These are phyloP conservation scores for Carcharodon carcharias DNA, from an alignment of 2,797 vertebrate genomes.

Conservation along the genomic window DNA sequence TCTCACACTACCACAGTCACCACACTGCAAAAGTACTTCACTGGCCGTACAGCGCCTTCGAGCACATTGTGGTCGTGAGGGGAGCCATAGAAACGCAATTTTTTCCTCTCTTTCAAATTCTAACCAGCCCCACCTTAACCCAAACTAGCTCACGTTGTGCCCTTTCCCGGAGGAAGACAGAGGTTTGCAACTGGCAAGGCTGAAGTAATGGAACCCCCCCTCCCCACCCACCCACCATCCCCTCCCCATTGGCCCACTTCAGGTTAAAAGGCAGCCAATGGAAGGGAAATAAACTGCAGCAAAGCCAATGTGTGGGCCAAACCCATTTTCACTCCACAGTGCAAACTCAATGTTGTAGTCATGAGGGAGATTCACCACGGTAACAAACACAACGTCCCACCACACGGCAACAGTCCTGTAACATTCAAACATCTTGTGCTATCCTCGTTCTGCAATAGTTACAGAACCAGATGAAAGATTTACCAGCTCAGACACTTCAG, in stretches of 20 bases:
- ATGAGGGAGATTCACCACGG: neutral
- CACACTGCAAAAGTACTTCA: too few species aligned
- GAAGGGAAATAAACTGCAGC: neutral
- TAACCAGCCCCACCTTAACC: too few species aligned
- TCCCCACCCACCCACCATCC: too few species aligned
- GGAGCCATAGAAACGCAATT: too few species aligned
- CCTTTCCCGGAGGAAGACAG: too few species aligned
- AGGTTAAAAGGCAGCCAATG: neutral
- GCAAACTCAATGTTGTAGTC: neutral
- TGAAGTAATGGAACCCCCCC: neutral
- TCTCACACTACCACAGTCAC: too few species aligned
- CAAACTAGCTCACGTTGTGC: too few species aligned
- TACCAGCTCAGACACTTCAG: neutral
- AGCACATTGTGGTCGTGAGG: too few species aligned
- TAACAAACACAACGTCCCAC: neutral
- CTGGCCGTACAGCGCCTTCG: too few species aligned
- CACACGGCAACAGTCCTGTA: neutral
- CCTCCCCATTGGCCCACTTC: neutral
- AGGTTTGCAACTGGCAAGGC: too few species aligned
- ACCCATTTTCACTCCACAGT: neutral
- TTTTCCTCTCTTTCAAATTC: too few species aligned
- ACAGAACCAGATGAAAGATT: neutral
- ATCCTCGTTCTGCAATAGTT: neutral
- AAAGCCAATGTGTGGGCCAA: neutral
- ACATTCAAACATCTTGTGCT: neutral